Percentiles rank a stretch among this genome's conserved stretches.
phyloP scores from a whole-genome alignment of 2,797 vertebrate genomes.

The Hydrocynus forskahlii region DNA sequence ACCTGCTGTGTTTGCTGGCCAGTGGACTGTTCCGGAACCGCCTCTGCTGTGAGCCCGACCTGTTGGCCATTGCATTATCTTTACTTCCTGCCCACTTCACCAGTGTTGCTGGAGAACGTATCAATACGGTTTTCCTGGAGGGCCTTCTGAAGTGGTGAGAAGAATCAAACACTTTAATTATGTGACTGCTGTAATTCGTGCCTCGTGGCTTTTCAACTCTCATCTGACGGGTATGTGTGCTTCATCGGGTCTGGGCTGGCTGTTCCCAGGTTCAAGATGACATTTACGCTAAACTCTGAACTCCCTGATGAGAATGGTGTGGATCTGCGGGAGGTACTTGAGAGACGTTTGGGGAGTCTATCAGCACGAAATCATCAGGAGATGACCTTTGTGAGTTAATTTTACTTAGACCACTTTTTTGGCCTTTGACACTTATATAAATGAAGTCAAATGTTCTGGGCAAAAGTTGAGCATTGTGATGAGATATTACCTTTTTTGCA shows the following conservation, averaged over 20 bases:
- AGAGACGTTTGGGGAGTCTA: conserved; percentile 83
- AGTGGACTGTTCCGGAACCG: conserved; percentile 86
- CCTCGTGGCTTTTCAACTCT: conserved; percentile 11
- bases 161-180: background rate
- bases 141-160: conserved; percentile 89
- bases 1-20: conserved; percentile 92
- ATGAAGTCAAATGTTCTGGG: background rate
- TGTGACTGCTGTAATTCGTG: background rate
- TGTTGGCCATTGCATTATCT: conserved; percentile 88
- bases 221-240: background rate
- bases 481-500: background rate
- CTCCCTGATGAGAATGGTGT: conserved; percentile 77
- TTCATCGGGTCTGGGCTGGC: background rate
- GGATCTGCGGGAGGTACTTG: conserved; percentile 74
- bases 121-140: conserved; percentile 80
- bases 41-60: conserved; percentile 85
- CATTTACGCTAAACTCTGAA: conserved; percentile 85
- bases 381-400: conserved; percentile 87
- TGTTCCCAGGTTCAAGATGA: conserved; percentile 85
- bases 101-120: conserved; percentile 67
- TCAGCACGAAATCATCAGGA: conserved; percentile 86
- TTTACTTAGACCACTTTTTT: background rate
- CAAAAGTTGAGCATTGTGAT: background rate
- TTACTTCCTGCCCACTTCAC: conserved; percentile 83
- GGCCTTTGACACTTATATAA: background rate